Percentiles rank a stretch among this genome's conserved stretches.
These are phyloP conservation scores for Cheilosia scutellata DNA, from an alignment of 2,888 invertebrate genomes.

Conservation along the genomic window DNA sequence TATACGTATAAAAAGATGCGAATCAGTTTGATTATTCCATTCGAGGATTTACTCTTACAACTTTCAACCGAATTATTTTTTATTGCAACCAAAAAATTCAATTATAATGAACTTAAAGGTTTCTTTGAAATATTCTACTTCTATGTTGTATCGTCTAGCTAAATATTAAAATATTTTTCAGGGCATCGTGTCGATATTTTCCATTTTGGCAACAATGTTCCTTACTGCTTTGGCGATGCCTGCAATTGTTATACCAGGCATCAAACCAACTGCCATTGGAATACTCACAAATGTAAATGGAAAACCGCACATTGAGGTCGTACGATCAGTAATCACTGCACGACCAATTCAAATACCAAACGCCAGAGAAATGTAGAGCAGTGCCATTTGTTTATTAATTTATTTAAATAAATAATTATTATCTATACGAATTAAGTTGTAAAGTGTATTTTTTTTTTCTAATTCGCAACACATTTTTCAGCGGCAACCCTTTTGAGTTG, in stretches of 20 bases:
- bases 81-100: background rate
- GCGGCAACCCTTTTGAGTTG: too few relatives aligned
- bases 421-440: too few relatives aligned
- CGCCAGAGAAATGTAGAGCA: too few relatives aligned
- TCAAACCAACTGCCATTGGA: slow-evolving; percentile 18
- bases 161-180: background rate
- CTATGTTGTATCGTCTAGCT: background rate
- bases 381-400: too few relatives aligned
- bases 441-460: too few relatives aligned
- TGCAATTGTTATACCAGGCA: slow-evolving; percentile 35
- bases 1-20: background rate
- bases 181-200: background rate
- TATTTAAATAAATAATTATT: too few relatives aligned
- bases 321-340: slow-evolving; percentile 32
- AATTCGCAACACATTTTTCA: too few relatives aligned
- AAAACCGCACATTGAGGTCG: slow-evolving; percentile 24
- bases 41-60: background rate
- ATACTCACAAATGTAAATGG: slow-evolving; percentile 29
- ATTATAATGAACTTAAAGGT: slow-evolving; percentile 36
- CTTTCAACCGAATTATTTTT: background rate
- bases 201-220: background rate
- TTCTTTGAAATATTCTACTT: background rate
- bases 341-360: slow-evolving; percentile 10
- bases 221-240: background rate
- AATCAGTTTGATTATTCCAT: background rate